Evolutionary conservation across 53 echinoderm and acorn worm genomes (phyloP), one percentile per base, ranked within the genome.

Genomic region (Actinopyga echinites): DNA sequence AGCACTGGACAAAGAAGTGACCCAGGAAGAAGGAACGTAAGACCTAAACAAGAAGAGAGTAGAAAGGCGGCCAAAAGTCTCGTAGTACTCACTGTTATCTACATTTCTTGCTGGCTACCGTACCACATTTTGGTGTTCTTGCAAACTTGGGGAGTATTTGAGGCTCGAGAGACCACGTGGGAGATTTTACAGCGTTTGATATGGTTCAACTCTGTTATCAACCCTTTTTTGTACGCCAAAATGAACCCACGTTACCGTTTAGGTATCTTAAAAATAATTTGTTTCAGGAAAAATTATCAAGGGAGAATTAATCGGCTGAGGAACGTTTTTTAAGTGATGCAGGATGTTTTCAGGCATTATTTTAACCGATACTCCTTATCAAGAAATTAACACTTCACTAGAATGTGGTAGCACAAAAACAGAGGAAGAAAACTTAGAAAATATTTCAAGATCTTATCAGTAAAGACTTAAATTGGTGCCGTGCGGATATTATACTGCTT

Each of bases 141-240:
- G n/a, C 54, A 77, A 30, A 56, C 56, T 23, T 77, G 54, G 56
- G 20, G 54, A 1, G 12, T 77, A 21, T 56, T 45, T 53, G 44
- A 77, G 15, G 68, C 55, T 6, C 63, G 59, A 3, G 59, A 63
- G 15, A 38, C 57, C 8, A 64, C 58, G 1, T 87, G 87, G 85
- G 86, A 90, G 61, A 79, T 93, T 6, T 82, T 90, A 8, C 87
- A 85, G 20, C 57, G 87, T 40, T 23, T 90, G 13, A 79, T 87
- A 24, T 93, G 93, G 93, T 90, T 90, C 58, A 93, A 90, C 67
- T 93, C 90, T 15, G 90, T 90, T 8, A 36, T 90, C 21, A 93
- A 93, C 62, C 93, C 93, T 54, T 87, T 87, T 55, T 82, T 93
- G 13, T 93, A 93, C 69, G 93, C 93, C 5, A 60, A 90, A 45